Percentiles rank a stretch among this genome's conserved stretches.
These are phyloP conservation scores for Sebastes itinus DNA, from an alignment of 2,797 vertebrate species.

Conservation along the genomic window DNA sequence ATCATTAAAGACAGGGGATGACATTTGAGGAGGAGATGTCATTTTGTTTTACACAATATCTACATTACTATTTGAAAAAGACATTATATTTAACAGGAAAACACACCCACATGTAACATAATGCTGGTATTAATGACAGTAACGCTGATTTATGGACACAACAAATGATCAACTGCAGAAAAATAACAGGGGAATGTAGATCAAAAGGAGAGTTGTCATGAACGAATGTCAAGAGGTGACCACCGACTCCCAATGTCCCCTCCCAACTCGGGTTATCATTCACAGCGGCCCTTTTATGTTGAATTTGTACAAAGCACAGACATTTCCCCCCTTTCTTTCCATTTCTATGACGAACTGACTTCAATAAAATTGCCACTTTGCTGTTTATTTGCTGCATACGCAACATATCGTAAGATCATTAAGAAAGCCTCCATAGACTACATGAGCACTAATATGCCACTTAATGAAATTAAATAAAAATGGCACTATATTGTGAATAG, in stretches of 20 bases:
- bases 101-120: background rate
- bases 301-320: background rate
- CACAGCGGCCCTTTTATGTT: background rate
- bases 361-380: background rate
- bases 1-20: slow-evolving; percentile 73
- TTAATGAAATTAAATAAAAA: background rate
- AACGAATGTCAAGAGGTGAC: slow-evolving; percentile 16
- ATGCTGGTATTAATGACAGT: background rate
- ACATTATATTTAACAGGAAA: background rate
- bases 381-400: background rate
- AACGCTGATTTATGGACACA: background rate
- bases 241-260: background rate
- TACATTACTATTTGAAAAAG: background rate
- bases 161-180: background rate
- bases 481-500: background rate
- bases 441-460: background rate
- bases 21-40: slow-evolving; percentile 33
- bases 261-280: background rate
- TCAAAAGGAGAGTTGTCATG: slow-evolving; percentile 19
- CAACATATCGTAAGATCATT: background rate
- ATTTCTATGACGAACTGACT: background rate
- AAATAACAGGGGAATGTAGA: background rate
- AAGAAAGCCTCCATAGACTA: background rate
- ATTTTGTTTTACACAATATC: slow-evolving; percentile 28
- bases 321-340: background rate